These are phyloP conservation scores for Empidonax traillii DNA, from an alignment of 2,113 vertebrate species.

Conservation along the genomic window DNA sequence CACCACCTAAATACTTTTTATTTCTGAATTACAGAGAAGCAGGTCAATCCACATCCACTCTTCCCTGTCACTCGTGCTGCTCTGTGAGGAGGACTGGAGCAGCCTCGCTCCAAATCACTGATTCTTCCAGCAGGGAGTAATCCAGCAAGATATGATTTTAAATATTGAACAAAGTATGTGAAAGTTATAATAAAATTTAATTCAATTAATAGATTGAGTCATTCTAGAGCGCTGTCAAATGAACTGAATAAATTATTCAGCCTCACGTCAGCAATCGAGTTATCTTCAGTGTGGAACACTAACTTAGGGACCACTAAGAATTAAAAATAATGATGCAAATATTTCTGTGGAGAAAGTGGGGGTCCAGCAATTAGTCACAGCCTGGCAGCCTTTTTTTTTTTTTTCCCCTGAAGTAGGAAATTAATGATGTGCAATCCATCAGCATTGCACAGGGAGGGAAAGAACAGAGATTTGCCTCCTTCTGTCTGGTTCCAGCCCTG, in stretches of 20 bases:
- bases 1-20: not conserved
- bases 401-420: not conserved
- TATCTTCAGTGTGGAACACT: not conserved
- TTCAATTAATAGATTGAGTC: conserved; percentile 45
- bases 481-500: not conserved
- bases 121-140: not conserved
- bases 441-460: not conserved
- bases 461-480: not conserved
- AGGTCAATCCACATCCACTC: not conserved
- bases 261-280: not conserved
- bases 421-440: not conserved
- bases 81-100: not conserved
- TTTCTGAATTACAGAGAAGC: not conserved
- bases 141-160: conserved; percentile 20
- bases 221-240: conserved; percentile 10
- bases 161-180: conserved; percentile 36
- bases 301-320: not conserved
- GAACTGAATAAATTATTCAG: conserved; percentile 25
- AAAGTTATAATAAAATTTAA: conserved; percentile 24
- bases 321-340: not conserved
- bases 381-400: not conserved
- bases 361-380: not conserved
- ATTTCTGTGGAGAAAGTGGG: not conserved
- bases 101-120: not conserved
- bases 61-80: not conserved